Evolutionary conservation across 2,888 invertebrate species (phyloP).

Genomic region (Stratiomys singularior): DNA sequence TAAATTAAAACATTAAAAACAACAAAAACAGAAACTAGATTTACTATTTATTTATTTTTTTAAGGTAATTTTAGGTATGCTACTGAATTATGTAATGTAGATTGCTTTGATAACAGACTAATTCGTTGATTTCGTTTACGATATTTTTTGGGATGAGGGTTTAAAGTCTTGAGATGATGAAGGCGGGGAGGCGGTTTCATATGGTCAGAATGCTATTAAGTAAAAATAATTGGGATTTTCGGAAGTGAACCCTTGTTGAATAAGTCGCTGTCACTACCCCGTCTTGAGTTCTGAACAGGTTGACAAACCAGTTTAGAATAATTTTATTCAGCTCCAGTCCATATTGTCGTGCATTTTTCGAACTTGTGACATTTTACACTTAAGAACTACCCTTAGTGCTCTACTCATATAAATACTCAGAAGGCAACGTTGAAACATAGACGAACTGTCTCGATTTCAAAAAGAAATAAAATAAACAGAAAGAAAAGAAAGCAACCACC

Average conservation of each 20-base stretch:
- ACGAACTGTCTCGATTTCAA: background rate
- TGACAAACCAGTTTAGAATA: too few species aligned
- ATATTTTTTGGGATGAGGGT: too few species aligned
- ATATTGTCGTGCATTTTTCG: too few species aligned
- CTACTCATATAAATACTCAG: background rate
- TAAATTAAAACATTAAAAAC: background rate
- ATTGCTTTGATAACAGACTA: conserved; percentile 25
- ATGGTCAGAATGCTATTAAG: background rate
- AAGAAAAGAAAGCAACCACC: too few species aligned
- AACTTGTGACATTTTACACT: conserved; percentile 4
- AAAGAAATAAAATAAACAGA: too few species aligned
- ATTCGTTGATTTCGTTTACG: conserved; percentile 7
- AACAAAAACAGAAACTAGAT: background rate
- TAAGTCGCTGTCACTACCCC: too few species aligned
- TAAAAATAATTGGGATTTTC: too few species aligned
- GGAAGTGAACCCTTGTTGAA: too few species aligned
- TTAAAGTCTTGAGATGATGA: background rate
- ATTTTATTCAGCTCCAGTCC: too few species aligned
- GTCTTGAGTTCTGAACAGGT: too few species aligned
- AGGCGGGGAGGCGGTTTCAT: background rate
- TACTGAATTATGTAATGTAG: background rate
- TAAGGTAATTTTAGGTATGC: background rate
- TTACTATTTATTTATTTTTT: background rate
- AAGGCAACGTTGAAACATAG: background rate
- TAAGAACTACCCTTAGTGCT: background rate